Evolutionary conservation across 2,888 invertebrate species (phyloP).

Genomic region (Lepidonotus clava): DNA sequence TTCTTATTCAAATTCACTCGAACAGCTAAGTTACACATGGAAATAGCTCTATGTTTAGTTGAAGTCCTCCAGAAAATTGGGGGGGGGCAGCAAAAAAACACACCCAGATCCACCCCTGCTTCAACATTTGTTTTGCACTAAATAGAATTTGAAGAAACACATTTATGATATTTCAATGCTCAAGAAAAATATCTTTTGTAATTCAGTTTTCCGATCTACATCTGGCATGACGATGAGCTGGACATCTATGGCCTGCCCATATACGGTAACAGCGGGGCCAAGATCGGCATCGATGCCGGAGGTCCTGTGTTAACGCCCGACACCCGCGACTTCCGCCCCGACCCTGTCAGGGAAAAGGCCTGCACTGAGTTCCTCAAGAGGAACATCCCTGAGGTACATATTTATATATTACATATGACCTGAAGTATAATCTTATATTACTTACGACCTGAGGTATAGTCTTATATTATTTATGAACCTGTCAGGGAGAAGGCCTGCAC

Average conservation of each 20-base stretch:
- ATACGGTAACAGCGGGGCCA: constrained; percentile 74
- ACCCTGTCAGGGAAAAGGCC: constrained; percentile 70
- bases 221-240: constrained; percentile 69
- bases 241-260: constrained; percentile 76
- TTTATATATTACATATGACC: not conserved
- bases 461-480: too few relatives aligned
- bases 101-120: too few relatives aligned
- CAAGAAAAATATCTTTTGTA: not conserved
- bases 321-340: constrained; percentile 73
- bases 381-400: constrained; percentile 72
- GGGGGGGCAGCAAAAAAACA: too few relatives aligned
- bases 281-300: constrained; percentile 76
- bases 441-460: too few relatives aligned
- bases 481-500: constrained; percentile 69
- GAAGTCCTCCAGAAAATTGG: too few relatives aligned
- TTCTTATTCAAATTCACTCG: too few relatives aligned
- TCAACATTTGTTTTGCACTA: too few relatives aligned
- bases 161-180: too few relatives aligned
- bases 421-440: too few relatives aligned
- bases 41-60: too few relatives aligned
- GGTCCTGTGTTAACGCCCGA: constrained; percentile 73
- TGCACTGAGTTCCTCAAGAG: constrained; percentile 69
- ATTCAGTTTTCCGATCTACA: constrained; percentile 59
- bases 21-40: too few relatives aligned
- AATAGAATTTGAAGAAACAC: too few relatives aligned